Base-by-base conservation (phyloP, 2,888 invertebrate genomes). In the Apodemia mormo region DNA sequence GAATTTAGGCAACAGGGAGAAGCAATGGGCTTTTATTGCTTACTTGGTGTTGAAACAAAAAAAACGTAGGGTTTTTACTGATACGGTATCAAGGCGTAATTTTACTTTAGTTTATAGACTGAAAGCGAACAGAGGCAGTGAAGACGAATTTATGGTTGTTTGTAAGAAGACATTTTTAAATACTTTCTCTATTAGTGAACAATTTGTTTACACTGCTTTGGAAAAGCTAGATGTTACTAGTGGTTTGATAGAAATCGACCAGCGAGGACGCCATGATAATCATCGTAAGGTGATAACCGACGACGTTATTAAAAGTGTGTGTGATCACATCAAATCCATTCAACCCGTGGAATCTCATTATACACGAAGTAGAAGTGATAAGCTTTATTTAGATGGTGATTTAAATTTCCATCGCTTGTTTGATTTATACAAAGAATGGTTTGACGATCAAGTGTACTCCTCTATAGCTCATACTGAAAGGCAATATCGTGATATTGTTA, bases 301-400 rank as follows among this genome's bases (percentile, higher is more conserved):
- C 54, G 65, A 66, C n/a, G 65, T 71, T 29, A 68, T 54, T n/a
- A 68, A 69, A 68, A 73, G 72, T 67, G 73, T 74, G 9, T 71
- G 70, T 68, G 74, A 74, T 67, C 74, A 75, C 49, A 66, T 75
- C 22, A 58, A 29, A 29, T 67, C 61, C 5, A 69, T 75, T 14
- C 65, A 66, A 30, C 72, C 74, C 43, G 74, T 74, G 12, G 71
- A 72, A 69, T 68, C 73, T 8, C 72, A 73, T 9, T 52, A 52
- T n/a, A 52, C n/a, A n/a, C 52, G 52, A 52, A 52, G 52, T n/a
- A 14, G 9, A n/a, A 52, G n/a, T n/a, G 10, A 52, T 52, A 52
- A 52, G 49, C 49, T 52, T 52, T 52, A 52, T 52, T 52, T 10
- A 52, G 10, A 52, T 10, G 10, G 49, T 10, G 49, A 52, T 2